Evolutionary conservation across 2,113 vertebrate genomes (phyloP).

Genomic region (Plecturocebus donacophilus): DNA sequence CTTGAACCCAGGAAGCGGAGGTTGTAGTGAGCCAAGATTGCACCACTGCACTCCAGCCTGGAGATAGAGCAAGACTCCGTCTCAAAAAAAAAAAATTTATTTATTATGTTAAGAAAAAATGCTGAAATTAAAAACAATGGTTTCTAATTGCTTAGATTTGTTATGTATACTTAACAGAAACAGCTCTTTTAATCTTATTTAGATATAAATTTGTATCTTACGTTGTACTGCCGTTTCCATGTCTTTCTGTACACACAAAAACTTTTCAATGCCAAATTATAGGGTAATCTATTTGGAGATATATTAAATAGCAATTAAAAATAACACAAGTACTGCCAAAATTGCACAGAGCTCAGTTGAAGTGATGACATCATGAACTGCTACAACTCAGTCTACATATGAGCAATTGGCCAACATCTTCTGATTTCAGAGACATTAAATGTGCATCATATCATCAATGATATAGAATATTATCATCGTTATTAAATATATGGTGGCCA

Average conservation of each 20-base stretch:
- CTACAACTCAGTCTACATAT: background rate
- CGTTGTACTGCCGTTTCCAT: background rate
- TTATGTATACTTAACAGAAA: background rate
- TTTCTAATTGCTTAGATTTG: slow-evolving; percentile 19
- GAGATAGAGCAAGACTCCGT: too few species aligned
- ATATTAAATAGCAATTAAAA: background rate
- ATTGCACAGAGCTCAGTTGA: background rate
- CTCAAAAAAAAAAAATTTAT: too few species aligned
- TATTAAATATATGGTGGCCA: background rate
- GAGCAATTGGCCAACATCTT: background rate
- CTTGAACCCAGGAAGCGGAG: too few species aligned
- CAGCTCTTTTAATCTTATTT: background rate
- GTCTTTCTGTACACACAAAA: background rate
- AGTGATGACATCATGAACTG: background rate
- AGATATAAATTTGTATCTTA: background rate
- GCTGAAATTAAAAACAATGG: background rate
- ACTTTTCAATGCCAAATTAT: background rate
- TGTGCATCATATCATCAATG: background rate
- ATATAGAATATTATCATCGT: background rate
- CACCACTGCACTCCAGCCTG: too few species aligned
- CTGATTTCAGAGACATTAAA: background rate
- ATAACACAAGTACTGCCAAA: background rate
- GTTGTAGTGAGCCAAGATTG: too few species aligned
- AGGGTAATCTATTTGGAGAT: background rate
- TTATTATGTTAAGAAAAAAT: background rate